Evolutionary conservation across 1,140 invertebrate species (phyloP).

Genomic region (Agraylea sexmaculata): DNA sequence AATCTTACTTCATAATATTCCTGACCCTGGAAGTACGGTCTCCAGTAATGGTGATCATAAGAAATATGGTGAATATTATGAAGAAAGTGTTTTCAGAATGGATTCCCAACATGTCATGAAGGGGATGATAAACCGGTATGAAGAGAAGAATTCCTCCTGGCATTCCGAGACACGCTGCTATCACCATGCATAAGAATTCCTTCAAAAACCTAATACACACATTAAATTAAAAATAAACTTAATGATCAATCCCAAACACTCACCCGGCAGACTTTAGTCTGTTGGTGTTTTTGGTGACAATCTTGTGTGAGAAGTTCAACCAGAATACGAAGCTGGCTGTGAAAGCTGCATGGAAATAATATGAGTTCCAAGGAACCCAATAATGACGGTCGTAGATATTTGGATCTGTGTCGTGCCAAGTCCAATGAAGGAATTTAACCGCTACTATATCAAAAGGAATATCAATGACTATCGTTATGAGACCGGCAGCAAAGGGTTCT

Average conservation of each 20-base stretch:
- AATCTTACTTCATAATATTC: neutral
- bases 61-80: constrained; percentile 47
- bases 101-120: constrained; percentile 54
- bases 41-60: constrained; percentile 44
- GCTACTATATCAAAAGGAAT: constrained; percentile 71
- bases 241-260: constrained; percentile 16
- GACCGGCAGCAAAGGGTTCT: constrained; percentile 62
- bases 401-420: constrained; percentile 76
- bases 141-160: constrained; percentile 59
- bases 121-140: constrained; percentile 58
- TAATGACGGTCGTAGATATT: constrained; percentile 69
- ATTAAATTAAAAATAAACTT: neutral
- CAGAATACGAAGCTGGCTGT: constrained; percentile 58
- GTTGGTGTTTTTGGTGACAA: constrained; percentile 38
- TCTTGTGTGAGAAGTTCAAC: constrained; percentile 46
- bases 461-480: constrained; percentile 62
- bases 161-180: constrained; percentile 52
- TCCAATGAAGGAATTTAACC: constrained; percentile 73
- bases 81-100: constrained; percentile 63
- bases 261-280: constrained; percentile 41
- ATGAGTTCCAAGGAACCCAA: constrained; percentile 67
- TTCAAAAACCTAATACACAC: constrained; percentile 37
- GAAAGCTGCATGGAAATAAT: constrained; percentile 70
- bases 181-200: constrained; percentile 44
- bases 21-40: constrained; percentile 34